Percentiles rank a stretch among this genome's conserved stretches.
These are phyloP conservation scores for Alethe castanea DNA, from an alignment of 2,113 vertebrate species.

Conservation along the genomic window DNA sequence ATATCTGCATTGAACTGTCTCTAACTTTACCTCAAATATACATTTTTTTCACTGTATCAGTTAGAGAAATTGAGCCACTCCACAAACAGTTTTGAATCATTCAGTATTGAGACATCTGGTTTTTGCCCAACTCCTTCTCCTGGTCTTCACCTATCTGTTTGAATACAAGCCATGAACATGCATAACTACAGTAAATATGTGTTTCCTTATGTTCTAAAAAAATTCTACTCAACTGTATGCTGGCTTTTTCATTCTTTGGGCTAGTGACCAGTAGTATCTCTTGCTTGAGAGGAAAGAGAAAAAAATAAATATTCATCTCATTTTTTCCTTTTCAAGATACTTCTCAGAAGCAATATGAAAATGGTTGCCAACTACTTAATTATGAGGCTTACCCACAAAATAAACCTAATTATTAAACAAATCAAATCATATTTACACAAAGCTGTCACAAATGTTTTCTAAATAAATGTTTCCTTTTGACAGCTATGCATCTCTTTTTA, in stretches of 20 bases:
- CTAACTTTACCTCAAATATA: neutral
- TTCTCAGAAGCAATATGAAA: neutral
- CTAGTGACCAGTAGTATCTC: neutral
- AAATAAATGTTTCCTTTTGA: neutral
- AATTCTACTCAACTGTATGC: fast-evolving
- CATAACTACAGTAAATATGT: neutral
- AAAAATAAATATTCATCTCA: neutral
- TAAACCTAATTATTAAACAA: neutral
- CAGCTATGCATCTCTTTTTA: neutral
- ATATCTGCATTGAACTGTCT: neutral
- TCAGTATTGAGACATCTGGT: neutral
- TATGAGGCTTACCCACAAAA: neutral
- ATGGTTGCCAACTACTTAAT: neutral
- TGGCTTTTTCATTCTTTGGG: neutral
- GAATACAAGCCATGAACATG: neutral
- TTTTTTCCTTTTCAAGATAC: neutral
- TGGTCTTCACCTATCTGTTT: neutral
- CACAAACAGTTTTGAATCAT: neutral
- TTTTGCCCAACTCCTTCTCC: neutral
- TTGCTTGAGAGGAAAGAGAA: neutral
- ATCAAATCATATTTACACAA: neutral
- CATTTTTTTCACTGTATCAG: neutral
- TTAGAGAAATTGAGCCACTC: neutral
- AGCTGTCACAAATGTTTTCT: neutral
- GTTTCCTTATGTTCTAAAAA: neutral